Percentiles rank a stretch among this genome's conserved stretches.
Conservation (phyloP, 2,113 vertebrate genomes). For the Albula glossodonta region DNA sequence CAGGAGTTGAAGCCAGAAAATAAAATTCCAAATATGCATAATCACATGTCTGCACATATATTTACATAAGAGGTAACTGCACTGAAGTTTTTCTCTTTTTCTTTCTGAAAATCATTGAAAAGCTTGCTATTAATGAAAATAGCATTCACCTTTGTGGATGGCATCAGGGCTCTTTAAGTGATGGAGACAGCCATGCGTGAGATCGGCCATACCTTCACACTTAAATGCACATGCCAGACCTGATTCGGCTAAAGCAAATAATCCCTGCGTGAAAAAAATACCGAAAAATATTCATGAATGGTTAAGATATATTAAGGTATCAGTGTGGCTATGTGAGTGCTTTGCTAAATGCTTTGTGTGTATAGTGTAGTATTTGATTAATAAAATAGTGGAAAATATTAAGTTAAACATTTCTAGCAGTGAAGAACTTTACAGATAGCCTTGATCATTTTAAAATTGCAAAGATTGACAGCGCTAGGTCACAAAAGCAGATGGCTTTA, state of each 20-base stretch:
- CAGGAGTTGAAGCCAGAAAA: conserved; percentile 34
- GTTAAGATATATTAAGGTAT: neutral
- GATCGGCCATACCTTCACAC: neutral
- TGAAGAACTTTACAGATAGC: neutral
- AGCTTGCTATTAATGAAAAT: conserved; percentile 20
- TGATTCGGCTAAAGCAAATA: neutral
- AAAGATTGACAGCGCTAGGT: neutral
- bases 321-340: neutral
- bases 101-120: neutral
- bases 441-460: neutral
- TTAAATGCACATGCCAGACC: neutral
- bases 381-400: neutral
- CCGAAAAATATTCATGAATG: neutral
- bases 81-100: neutral
- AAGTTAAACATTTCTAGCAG: neutral
- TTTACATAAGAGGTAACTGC: conserved; percentile 33
- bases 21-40: conserved; percentile 39
- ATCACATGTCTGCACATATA: conserved; percentile 26
- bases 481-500: neutral
- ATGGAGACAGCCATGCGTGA: neutral
- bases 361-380: neutral
- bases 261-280: neutral
- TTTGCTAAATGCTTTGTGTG: neutral
- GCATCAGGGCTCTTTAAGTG: conserved; percentile 5
- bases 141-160: conserved; percentile 21